A percentile compares a stretch with the other conserved stretches of the same genome.
These are phyloP conservation scores for Strigamia transsilvanica DNA, from an alignment of 2,888 invertebrate genomes.

Conservation along the genomic window DNA sequence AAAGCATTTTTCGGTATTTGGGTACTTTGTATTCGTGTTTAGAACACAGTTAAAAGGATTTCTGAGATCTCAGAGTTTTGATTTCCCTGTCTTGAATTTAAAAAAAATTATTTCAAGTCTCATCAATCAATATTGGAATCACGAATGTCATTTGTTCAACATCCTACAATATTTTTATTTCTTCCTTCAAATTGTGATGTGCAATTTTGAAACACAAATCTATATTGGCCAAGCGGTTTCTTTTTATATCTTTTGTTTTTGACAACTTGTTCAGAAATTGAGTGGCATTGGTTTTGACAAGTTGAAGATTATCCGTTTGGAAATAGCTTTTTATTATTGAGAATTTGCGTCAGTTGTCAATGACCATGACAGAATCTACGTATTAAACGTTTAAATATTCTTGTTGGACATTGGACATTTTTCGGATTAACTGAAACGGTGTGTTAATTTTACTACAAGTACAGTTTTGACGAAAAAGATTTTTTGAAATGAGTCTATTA, in stretches of 20 bases:
- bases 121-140: conserved; percentile 3
- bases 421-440: background rate
- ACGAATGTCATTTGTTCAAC: background rate
- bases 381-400: background rate
- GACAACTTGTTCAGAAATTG: conserved; percentile 17
- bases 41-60: conserved; percentile 28
- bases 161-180: background rate
- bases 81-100: background rate
- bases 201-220: conserved; percentile 3
- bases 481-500: background rate
- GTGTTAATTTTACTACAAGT: too few species aligned
- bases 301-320: conserved; percentile 2
- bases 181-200: background rate
- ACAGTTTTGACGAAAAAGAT: too few species aligned
- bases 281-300: conserved; percentile 27
- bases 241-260: conserved; percentile 22
- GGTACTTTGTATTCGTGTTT: conserved; percentile 2
- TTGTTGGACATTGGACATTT: background rate
- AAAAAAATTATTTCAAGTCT: background rate
- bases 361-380: conserved; percentile 24
- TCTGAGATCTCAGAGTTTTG: background rate
- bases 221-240: conserved; percentile 23
- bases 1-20: too few species aligned
- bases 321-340: background rate
- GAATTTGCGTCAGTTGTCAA: background rate